Base-by-base conservation (phyloP, 2,888 invertebrate species). In the Ypsolopha sequella region DNA sequence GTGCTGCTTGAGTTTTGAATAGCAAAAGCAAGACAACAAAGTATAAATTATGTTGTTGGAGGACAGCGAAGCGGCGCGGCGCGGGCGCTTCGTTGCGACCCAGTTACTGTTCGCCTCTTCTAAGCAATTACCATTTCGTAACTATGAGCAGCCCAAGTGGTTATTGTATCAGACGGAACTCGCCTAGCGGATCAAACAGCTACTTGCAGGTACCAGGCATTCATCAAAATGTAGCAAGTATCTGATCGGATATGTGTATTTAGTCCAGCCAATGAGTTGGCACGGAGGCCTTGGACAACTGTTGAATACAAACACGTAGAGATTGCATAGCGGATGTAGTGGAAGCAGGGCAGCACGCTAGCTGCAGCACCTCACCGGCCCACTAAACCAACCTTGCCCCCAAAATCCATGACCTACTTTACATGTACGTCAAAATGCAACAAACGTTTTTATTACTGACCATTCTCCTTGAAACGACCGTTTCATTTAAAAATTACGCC, bases 351-450 rank as follows among this genome's bases (percentile, higher is more conserved):
- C 74, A 69, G 66, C 76, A 70, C 71, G 70, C 71, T 61, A 69
- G 61, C 57, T 60, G 64, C 63, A 55, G 58, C 54, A 59, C 63
- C 24, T 24, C 57, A 59, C 57, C 60, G 60, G 53, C 56, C 53
- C 56, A 56, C 57, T 50, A 51, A 55, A 58, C 60, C 73, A 81
- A 81, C 85, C 85, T 86, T 85, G 85, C 76, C 72, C 82, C 77
- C 73, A 81, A 80, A 84, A 70, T 76, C 76, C 73, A 65, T 80
- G 84, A 84, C 85, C 84, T 70, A 85, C 81, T 81, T 85, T 78
- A 63, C 66, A 66, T 58, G 52, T 64, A 69, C 72, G 69, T 69
- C 74, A 77, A 80, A 82, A 80, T 79, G 78, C 76, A 80, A 68
- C 64, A 66, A 74, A 58, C 68, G 73, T 76, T 80, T 79, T 81